Percentiles rank a stretch among this genome's conserved stretches.
These are phyloP conservation scores for Megamerina dolium DNA, from an alignment of 2,888 invertebrate species.

Conservation along the genomic window DNA sequence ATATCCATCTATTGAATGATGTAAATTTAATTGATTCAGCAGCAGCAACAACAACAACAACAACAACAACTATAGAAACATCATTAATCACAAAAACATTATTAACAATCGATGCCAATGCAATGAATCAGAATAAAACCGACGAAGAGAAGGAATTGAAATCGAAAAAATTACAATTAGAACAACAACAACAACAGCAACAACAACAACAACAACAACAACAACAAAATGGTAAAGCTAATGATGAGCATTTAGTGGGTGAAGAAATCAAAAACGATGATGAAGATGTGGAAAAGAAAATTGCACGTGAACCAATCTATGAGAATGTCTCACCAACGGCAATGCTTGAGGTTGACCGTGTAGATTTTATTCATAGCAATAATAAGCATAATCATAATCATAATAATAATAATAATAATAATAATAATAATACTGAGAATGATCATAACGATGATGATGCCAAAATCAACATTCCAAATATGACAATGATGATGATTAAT, in stretches of 20 bases:
- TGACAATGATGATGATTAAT: no score
- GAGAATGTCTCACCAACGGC: slow-evolving; percentile 45
- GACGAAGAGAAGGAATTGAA: slow-evolving; percentile 16
- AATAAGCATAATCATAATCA: slow-evolving; percentile 23
- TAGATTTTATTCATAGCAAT: slow-evolving; percentile 21
- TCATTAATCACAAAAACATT: slow-evolving; percentile 11
- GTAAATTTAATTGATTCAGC: neutral
- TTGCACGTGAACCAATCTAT: slow-evolving; percentile 48
- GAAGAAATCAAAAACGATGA: slow-evolving; percentile 11
- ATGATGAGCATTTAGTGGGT: slow-evolving; percentile 3
- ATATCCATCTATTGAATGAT: neutral
- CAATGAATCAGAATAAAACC: slow-evolving; percentile 13
- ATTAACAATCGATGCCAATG: slow-evolving; percentile 6
- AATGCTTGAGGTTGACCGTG: slow-evolving; percentile 35
- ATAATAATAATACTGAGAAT: slow-evolving; percentile 17
- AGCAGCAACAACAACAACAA: slow-evolving; percentile 1
- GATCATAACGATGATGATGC: slow-evolving; percentile 10
- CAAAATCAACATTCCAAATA: slow-evolving; percentile 18
- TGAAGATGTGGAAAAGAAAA: slow-evolving; percentile 12
- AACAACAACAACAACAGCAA: slow-evolving; percentile 8
- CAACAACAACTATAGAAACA: slow-evolving; percentile 4
- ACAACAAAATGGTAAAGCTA: slow-evolving; percentile 7
- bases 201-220: slow-evolving; percentile 10
- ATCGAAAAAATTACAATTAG: slow-evolving; percentile 3
- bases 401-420: slow-evolving; percentile 14